Percentiles rank a stretch among this genome's conserved stretches.
phyloP scores from a whole-genome alignment of 2,888 invertebrate species.

The Halocaridina rubra region DNA sequence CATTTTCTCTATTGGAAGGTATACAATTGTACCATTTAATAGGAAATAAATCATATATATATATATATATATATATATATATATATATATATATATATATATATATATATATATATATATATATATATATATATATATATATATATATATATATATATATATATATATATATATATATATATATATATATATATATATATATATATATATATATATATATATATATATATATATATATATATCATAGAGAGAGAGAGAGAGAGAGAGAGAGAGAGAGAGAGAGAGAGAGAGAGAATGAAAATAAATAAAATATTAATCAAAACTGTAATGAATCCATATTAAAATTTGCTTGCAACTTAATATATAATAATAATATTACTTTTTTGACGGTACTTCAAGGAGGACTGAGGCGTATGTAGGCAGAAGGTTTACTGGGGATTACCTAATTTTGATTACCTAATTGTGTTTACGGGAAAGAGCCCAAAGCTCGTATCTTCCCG shows the following conservation, averaged over 20 bases:
- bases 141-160: slow-evolving; percentile 33
- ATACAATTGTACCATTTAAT: not conserved
- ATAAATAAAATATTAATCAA: too few species aligned
- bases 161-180: slow-evolving; percentile 40
- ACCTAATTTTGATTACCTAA: too few species aligned
- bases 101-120: not conserved
- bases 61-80: slow-evolving; percentile 6
- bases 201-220: slow-evolving; percentile 23
- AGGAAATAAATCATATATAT: not conserved
- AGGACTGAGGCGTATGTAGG: too few species aligned
- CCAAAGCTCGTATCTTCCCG: too few species aligned
- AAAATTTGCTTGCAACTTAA: too few species aligned
- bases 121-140: not conserved
- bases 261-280: too few species aligned
- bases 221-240: not conserved
- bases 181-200: slow-evolving; percentile 35
- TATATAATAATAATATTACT: too few species aligned
- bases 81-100: slow-evolving; percentile 9
- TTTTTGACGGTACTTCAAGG: too few species aligned
- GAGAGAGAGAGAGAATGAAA: too few species aligned
- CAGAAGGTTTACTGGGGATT: too few species aligned
- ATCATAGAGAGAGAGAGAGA: not conserved
- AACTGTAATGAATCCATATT: too few species aligned
- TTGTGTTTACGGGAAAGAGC: too few species aligned
- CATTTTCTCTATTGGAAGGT: not conserved